Base-by-base conservation (phyloP, 2,797 vertebrate genomes). In the Lates japonicus region DNA sequence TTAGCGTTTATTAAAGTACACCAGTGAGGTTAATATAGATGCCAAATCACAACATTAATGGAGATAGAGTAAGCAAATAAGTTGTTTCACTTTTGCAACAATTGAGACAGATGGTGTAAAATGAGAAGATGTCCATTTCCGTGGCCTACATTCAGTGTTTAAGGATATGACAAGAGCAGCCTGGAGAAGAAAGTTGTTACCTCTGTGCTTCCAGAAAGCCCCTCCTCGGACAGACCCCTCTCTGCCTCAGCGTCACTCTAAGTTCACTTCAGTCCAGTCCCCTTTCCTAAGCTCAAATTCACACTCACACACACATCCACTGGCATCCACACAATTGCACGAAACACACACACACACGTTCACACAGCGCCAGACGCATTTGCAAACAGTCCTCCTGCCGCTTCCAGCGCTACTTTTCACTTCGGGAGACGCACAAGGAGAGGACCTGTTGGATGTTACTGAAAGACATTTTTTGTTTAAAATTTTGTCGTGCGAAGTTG, bases 241-340 rank as follows among this genome's bases (percentile, higher is more conserved):
- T 39, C 41, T 13, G 77, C 63, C 63, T 19, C 63, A 82, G 88
- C 90, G 89, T 90, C 92, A 87, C 81, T 88, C 82, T 65, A 69
- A 91, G 82, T 90, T 92, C 85, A 88, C 89, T 90, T 87, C 78
- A 76, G 90, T 86, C 78, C 91, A 88, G 83, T 85, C 88, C 82
- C 77, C 63, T 61, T 86, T 71, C 55, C 57, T 69, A 14, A 74
- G 20, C 78, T 73, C 72, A 42, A 71, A 92, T 9, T 86, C 83
- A 80, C 87, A 84, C 76, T 25, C 70, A 61, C 70, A 70, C 69
- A 54, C 78, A 59, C 80, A 77, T 42, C 33, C 81, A 46, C 31
- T 57, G 73, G 63, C 74, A 86, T 44, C 59, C 62, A 19, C 59
- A 37, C 68, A 39, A 10, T 49, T 61, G 29, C 83, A 19, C 81